Percentiles rank a stretch among this genome's conserved stretches.
phyloP scores from a whole-genome alignment of 2,113 vertebrate species.

The Notechis scutatus region DNA sequence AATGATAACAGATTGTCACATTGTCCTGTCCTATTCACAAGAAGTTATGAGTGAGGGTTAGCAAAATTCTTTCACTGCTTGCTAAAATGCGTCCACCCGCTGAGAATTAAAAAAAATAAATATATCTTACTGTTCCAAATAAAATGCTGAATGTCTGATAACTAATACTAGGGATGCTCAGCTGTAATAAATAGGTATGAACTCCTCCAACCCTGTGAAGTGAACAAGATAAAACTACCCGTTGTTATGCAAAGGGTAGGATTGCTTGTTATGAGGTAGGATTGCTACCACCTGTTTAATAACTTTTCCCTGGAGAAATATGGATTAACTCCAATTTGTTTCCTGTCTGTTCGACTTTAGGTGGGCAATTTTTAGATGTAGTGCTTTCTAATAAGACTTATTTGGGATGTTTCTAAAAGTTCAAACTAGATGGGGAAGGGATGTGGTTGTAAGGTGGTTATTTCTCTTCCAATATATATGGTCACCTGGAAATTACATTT shows the following conservation, averaged over 20 bases:
- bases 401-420: not conserved
- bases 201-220: not conserved
- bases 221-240: not conserved
- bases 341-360: not conserved
- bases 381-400: not conserved
- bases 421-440: not conserved
- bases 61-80: not conserved
- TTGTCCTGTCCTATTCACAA: slow-evolving; percentile 54
- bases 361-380: not conserved
- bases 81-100: slow-evolving; percentile 27
- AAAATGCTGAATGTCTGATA: not conserved
- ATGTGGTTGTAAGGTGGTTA: not conserved
- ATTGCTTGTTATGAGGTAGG: not conserved
- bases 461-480: not conserved
- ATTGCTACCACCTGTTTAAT: not conserved
- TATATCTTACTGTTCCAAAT: not conserved
- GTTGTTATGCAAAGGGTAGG: not conserved
- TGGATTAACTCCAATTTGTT: not conserved
- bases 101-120: not conserved
- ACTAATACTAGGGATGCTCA: too few species aligned
- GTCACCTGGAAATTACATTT: not conserved
- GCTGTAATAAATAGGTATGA: not conserved
- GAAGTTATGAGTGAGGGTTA: slow-evolving; percentile 38
- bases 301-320: not conserved
- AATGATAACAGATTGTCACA: slow-evolving; percentile 72